Evolutionary conservation across 2,888 invertebrate genomes (phyloP), one percentile per base, ranked within the genome.

Genomic region (Tiliacea citrago): DNA sequence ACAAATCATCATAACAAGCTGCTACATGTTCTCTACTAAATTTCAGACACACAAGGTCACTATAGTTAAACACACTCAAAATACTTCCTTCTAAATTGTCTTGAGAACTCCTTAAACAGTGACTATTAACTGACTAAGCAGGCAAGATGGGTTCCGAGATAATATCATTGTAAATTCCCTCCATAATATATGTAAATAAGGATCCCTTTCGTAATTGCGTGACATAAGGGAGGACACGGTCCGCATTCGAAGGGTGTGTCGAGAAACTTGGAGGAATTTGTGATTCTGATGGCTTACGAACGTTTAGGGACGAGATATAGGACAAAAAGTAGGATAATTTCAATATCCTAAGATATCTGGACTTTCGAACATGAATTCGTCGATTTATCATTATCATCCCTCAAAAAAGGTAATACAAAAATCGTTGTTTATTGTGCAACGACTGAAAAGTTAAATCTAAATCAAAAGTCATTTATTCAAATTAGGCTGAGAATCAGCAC

Each of bases 151-250:
- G 85, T 68, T 65, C 29, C 1, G 1, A 73, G 85, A 82, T 82
- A 85, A 82, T 73, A 82, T 73, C 81, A 61, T 76, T 73, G 85
- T 85, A 82, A 82, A 82, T 82, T 74, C 69, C 57, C 77, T 24
- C 69, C 82, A 49, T 85, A 85, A 82, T 85, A 63, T 82, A 82
- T 82, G 82, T 85, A 82, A 82, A 82, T 85, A 80, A 82, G 57
- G 68, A 65, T 47, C 85, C 82, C 85, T 62, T 39, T 68, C 63
- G 82, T 85, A 82, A 82, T 82, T 85, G 77, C 70, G 72, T 85
- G 39, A 76, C 72, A 76, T 82, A 62, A 24, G 73, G 42, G 80
- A 66, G 53, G 81, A 80, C 74, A 53, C 24, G 58, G 81, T 53
- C 66, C 58, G 73, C 68, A 62, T 73, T 58, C n/a, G 29, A 63